Percentiles rank a stretch among this genome's conserved stretches.
Conservation (phyloP, 2,888 invertebrate genomes). For the Acanthococcus lagerstroemiae region DNA sequence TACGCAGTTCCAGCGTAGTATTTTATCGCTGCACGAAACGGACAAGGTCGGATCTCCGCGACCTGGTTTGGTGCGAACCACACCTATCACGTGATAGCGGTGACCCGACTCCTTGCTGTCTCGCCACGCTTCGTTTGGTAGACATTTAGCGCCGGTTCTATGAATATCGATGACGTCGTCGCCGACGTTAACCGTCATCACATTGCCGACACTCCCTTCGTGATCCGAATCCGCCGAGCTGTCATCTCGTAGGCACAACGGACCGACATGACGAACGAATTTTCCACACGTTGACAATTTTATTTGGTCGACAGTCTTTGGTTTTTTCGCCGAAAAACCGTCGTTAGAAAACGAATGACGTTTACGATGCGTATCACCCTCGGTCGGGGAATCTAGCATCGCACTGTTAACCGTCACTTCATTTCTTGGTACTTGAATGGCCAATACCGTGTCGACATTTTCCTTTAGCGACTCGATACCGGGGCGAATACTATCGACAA, state of each 20-base stretch:
- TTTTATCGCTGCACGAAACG: slow-evolving; percentile 89
- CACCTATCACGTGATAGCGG: slow-evolving; percentile 57
- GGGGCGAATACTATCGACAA: no score
- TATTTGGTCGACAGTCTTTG: not conserved
- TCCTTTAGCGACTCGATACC: not conserved
- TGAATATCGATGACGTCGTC: slow-evolving; percentile 44
- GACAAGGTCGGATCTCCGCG: slow-evolving; percentile 79
- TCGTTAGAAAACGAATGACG: not conserved
- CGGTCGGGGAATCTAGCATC: not conserved
- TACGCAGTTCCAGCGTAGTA: slow-evolving; percentile 75
- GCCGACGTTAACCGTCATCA: slow-evolving; percentile 31
- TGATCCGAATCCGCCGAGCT: not conserved
- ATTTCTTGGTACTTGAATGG: no score
- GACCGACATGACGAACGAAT: no score
- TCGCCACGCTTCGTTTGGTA: slow-evolving; percentile 46
- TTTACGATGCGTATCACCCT: not conserved
- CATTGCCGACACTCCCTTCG: not conserved
- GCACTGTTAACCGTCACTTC: not conserved
- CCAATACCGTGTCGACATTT: not conserved
- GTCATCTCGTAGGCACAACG: not conserved
- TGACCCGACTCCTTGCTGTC: slow-evolving; percentile 52
- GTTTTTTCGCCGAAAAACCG: not conserved
- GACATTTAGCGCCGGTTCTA: slow-evolving; percentile 86
- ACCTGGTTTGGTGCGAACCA: slow-evolving; percentile 49
- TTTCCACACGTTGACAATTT: no score